Base-by-base conservation (phyloP, 2,113 vertebrate species). In the Bos indicus region DNA sequence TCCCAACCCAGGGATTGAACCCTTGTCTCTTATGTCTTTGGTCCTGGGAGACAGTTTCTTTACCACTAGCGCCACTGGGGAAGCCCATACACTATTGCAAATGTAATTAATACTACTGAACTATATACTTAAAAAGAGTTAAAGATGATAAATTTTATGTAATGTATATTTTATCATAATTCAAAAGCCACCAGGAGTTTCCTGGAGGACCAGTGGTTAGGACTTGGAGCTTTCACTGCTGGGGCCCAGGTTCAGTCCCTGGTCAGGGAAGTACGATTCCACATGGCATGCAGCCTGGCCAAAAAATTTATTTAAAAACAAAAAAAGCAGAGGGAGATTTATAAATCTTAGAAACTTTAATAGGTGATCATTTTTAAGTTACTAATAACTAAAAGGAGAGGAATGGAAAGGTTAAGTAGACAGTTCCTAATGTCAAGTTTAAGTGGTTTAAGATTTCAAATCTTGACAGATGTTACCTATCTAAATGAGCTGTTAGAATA, bases 281-380 rank as follows among this genome's bases (percentile, higher is more conserved):
- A 48, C 21, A 12, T 17, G 46, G 46, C 46, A 6, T 19, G 28
- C 26, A 19, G 77, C 77, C 28, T 51, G 46, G 46, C 28, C 28
- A 80, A 80, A 80, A 80, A 80, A 33, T 43, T 43, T 43, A 7
- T 74, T 74, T 40, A 74, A 77, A 77, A 77, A 77, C 40, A 77
- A 26, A 77, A 25, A 25, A 77, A 26, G 23, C 40, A 43, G 71
- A 30, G 43, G 17, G 46, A 19, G 15, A 78, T 78, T 88, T 80
- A 30, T 78, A 62, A 96, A 96, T 88, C 51, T 84, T 80, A 90
- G 74, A 93, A 90, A 71, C n/a, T 11, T 87, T 83, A 77, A 67
- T 92, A 57, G 51, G 6, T 60, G 74, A 74, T 40, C 6, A 17
- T 94, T 59, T 92, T 33, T 52, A 84, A 89, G 87, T 92, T 84